Base-by-base conservation (phyloP, 2,888 invertebrate genomes). In the Lasioglossum lativentre region DNA sequence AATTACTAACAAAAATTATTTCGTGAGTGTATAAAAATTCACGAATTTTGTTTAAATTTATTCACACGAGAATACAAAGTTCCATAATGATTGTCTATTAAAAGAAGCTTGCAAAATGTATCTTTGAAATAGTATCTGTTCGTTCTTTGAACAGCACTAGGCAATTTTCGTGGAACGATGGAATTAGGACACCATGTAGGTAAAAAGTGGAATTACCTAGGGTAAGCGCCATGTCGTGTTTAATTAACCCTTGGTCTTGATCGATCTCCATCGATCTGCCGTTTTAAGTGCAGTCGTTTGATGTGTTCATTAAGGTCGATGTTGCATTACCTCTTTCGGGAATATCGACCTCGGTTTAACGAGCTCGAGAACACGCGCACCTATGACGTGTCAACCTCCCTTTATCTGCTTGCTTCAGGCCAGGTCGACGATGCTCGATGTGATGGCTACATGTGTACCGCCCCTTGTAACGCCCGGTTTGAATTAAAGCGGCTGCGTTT, bases 351-450 rank as follows among this genome's bases (percentile, higher is more conserved):
- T 75, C 23, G 38, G 72, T 88, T 88, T 89, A 89, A 90, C 88
- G 88, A 88, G 89, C 88, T 80, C 75, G 75, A 80, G 89, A 88
- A 89, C 88, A 90, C 87, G 89, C 83, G 75, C 86, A 83, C 88
- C 83, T 89, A 90, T 90, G 89, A 88, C 83, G 83, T 79, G 88
- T 90, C 88, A 90, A 87, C 84, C 86, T 81, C 84, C 85, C 90
- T 91, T 89, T 91, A 89, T 91, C 90, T 88, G 79, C 88, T 87
- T 83, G 89, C 89, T 89, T 90, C 88, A 88, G 87, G 85, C 88
- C 80, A 78, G 88, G 83, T 84, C 87, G 87, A 90, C 88, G 86
- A 80, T 88, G 88, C 90, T 85, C 83, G 84, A 90, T 88, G 89
- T 77, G 82, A 59, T 86, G 85, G 78, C 85, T 88, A 90, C 90